Evolutionary conservation across 1,140 invertebrate genomes (phyloP).

Genomic region (Amphibalanus amphitrite): DNA sequence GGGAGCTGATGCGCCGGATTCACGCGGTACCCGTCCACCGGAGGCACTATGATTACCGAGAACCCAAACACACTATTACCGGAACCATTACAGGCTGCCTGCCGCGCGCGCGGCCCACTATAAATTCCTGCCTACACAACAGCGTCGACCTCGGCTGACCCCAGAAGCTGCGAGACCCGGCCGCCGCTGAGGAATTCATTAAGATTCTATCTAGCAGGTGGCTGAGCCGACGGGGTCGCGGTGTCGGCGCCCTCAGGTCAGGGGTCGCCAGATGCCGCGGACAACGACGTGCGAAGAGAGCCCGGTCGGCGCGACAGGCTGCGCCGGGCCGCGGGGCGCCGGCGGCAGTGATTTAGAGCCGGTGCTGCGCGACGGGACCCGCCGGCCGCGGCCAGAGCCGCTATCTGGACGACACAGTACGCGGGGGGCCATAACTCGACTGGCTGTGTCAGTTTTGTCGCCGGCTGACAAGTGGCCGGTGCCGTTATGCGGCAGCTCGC

Average conservation of each 20-base stretch:
- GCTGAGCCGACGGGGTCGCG: neutral
- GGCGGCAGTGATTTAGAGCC: too few species aligned
- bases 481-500: neutral
- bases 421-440: neutral
- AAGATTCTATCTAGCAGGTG: neutral
- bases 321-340: too few species aligned
- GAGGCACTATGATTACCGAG: neutral
- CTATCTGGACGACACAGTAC: neutral
- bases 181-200: neutral
- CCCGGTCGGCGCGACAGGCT: too few species aligned
- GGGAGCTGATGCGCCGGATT: neutral
- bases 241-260: neutral
- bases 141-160: neutral
- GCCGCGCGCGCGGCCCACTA: neutral
- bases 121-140: neutral
- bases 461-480: neutral
- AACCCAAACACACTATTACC: neutral
- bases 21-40: neutral
- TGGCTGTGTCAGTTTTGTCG: neutral
- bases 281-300: neutral
- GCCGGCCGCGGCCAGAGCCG: too few species aligned
- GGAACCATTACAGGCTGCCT: neutral
- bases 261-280: neutral
- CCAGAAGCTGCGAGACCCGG: neutral
- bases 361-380: neutral